Conservation (phyloP, 2,888 invertebrate species). For the Pseudanteris insignis region DNA sequence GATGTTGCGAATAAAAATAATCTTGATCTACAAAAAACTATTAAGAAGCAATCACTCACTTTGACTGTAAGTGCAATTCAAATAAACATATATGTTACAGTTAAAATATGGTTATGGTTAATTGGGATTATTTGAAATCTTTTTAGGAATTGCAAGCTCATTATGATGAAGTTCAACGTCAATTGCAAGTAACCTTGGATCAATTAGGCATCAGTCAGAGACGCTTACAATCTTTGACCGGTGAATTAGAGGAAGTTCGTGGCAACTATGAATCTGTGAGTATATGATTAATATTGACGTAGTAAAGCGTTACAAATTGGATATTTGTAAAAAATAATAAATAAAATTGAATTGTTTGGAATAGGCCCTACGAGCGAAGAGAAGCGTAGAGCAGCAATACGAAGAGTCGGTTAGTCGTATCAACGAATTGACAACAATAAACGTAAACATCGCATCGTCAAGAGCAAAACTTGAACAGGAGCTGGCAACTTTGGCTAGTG, state of each 20-base stretch:
- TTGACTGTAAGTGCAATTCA: conserved; percentile 73
- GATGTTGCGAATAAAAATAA: conserved; percentile 99
- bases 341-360: no score
- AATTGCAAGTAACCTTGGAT: conserved; percentile 93
- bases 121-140: no score
- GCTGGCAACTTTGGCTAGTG: conserved; percentile 87
- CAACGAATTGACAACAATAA: conserved; percentile 93
- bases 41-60: conserved; percentile 96
- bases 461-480: conserved; percentile 97
- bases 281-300: no score
- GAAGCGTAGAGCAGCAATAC: conserved; percentile 86
- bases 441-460: conserved; percentile 92
- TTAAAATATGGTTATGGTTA: no score
- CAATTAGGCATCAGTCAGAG: conserved; percentile 91
- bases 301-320: no score
- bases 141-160: conserved; percentile 88
- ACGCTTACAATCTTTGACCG: conserved; percentile 88
- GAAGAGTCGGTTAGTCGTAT: conserved; percentile 92
- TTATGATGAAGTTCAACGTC: conserved; percentile 96
- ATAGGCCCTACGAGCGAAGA: conserved; percentile 92
- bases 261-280: conserved; percentile 85
- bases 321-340: no score
- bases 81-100: no score
- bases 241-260: conserved; percentile 95
- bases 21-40: conserved; percentile 95